Evolutionary conservation across 2,113 vertebrate genomes (phyloP).

Genomic region (Pica pica): DNA sequence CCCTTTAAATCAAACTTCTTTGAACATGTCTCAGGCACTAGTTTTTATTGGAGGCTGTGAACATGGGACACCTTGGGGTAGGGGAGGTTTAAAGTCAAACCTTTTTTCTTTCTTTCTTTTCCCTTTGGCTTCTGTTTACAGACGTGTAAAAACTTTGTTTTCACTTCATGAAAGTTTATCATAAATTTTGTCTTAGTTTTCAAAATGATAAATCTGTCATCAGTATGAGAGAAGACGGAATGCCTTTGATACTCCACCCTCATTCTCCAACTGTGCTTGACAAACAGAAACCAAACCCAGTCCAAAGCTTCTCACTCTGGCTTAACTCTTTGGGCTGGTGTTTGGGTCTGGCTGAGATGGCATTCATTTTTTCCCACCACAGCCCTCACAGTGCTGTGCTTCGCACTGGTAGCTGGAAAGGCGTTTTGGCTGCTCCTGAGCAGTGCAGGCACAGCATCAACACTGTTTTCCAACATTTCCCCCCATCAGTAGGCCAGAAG

Average conservation of each 20-base stretch:
- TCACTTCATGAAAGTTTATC: not conserved
- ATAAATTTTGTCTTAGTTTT: not conserved
- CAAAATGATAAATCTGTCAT: not conserved
- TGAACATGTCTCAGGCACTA: not conserved
- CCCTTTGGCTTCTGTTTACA: not conserved
- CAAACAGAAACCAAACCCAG: not conserved
- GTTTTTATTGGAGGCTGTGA: not conserved
- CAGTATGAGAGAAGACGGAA: not conserved
- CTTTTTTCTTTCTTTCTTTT: not conserved
- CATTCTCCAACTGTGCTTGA: not conserved
- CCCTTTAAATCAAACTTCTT: conserved; percentile 31
- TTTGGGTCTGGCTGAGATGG: no score
- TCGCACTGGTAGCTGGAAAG: not conserved
- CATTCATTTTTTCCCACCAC: not conserved
- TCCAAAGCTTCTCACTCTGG: not conserved
- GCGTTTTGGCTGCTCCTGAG: not conserved
- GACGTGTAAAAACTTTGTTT: not conserved
- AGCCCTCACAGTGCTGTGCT: not conserved
- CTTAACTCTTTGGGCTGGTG: not conserved
- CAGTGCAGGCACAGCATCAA: not conserved
- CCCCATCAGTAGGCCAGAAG: not conserved
- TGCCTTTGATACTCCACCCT: not conserved
- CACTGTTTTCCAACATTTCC: not conserved
- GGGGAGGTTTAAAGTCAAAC: not conserved
- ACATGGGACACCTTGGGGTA: not conserved